These are phyloP conservation scores for Plagodis dolabraria DNA, from an alignment of 2,888 invertebrate species.

Conservation along the genomic window DNA sequence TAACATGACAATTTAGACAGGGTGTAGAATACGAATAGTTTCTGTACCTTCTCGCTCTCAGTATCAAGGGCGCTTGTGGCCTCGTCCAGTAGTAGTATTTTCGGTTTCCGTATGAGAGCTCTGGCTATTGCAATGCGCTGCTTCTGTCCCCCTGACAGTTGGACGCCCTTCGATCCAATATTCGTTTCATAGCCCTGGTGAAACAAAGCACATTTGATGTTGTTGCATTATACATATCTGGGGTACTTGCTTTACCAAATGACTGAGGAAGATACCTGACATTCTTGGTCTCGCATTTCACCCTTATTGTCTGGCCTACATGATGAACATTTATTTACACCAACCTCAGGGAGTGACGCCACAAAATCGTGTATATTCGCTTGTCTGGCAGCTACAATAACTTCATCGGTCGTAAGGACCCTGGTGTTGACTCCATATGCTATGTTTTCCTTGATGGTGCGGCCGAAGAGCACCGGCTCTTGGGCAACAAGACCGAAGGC, in stretches of 20 bases:
- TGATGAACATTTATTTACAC: not conserved
- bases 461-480: slow-evolving; percentile 93
- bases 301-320: not conserved
- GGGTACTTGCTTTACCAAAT: too few species aligned
- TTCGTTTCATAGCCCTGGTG: slow-evolving; percentile 87
- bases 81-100: slow-evolving; percentile 87
- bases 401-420: slow-evolving; percentile 87
- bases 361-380: slow-evolving; percentile 94
- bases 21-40: not conserved
- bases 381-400: slow-evolving; percentile 89
- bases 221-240: too few species aligned
- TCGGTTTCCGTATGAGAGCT: slow-evolving; percentile 87
- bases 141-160: slow-evolving; percentile 89
- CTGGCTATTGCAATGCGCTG: slow-evolving; percentile 90
- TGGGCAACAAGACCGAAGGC: slow-evolving; percentile 91
- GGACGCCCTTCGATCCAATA: slow-evolving; percentile 88
- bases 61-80: slow-evolving; percentile 88
- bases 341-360: slow-evolving; percentile 87
- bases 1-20: too few species aligned
- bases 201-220: not conserved
- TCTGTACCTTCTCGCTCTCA: slow-evolving; percentile 86
- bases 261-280: too few species aligned
- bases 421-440: slow-evolving; percentile 93
- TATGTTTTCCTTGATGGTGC: slow-evolving; percentile 93
- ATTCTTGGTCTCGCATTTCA: too few species aligned